Evolutionary conservation across 2,888 invertebrate genomes (phyloP), one percentile per base, ranked within the genome.

Genomic region (Coleophora flavipennella): DNA sequence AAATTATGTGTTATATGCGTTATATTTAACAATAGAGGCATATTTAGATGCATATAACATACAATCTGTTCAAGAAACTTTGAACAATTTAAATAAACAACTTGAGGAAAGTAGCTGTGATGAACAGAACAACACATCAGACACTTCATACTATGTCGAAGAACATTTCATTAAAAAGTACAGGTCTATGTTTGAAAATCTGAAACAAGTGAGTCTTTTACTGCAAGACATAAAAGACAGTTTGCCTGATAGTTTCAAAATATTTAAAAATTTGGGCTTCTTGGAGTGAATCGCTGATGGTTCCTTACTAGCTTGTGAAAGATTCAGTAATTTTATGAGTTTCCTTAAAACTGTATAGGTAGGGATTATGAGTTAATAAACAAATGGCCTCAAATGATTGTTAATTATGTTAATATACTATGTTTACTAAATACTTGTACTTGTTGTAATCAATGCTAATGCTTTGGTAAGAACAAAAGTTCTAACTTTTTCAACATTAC

Each of bases 41-140:
- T 73, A 67, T 50, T 56, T 83, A 44, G 69, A 81, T 47, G 55
- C 73, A 3, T 79, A 68, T 43, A 74, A 58, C 57, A 54, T 83
- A 4, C 59, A 62, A 43, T 41, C 53, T 41, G 57, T 79, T 31
- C 66, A 73, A 52, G 66, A 74, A 40, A 71, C 60, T 32, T 60
- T 77, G 45, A 62, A 65, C 29, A 45, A 43, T 28, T 48, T 75
- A 35, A 80, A 77, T 58, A 57, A 70, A 33, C 45, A 60, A 46
- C 41, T 67, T 34, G 45, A 52, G 42, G 41, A 43, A 12, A 43
- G 33, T 41, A 9, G 11, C 11, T 13, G 33, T 36, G 32, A 31
- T 32, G 38, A 55, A 8, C 11, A 45, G 38, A 11, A n/a, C 31
- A 8, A 31, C 50, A 31, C 49, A 20, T 50, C 60, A 45, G 46